phyloP scores from a whole-genome alignment of 2,888 invertebrate genomes.

The Oasisia sp. region DNA sequence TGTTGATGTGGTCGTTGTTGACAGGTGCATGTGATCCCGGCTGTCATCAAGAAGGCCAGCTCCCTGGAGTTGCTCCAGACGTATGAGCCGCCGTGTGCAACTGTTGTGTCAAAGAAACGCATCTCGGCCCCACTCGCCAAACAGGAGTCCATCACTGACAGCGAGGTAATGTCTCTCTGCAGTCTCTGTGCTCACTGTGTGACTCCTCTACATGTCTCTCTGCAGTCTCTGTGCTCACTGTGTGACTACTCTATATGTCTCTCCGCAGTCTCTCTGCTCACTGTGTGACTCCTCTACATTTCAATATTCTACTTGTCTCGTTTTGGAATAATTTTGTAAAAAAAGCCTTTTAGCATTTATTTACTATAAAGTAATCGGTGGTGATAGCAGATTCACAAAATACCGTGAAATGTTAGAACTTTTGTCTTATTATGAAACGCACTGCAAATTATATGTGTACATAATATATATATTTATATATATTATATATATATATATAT shows the following conservation, averaged over 20 bases:
- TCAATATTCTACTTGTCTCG: too few relatives aligned
- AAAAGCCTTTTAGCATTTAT: too few relatives aligned
- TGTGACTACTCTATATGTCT: background rate
- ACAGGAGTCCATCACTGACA: slow-evolving; percentile 62
- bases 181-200: background rate
- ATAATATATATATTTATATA: too few relatives aligned
- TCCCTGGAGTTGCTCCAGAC: slow-evolving; percentile 32
- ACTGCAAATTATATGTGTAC: too few relatives aligned
- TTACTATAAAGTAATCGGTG: too few relatives aligned
- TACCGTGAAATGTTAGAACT: too few relatives aligned
- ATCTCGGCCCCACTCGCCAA: slow-evolving; percentile 58
- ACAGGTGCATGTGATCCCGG: background rate
- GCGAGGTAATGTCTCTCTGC: background rate
- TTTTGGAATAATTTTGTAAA: too few relatives aligned
- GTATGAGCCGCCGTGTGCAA: background rate
- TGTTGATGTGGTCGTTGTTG: background rate
- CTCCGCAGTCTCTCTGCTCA: background rate
- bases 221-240: background rate
- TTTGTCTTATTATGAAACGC: too few relatives aligned
- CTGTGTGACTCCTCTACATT: background rate
- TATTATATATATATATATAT: too few relatives aligned
- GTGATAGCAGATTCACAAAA: too few relatives aligned
- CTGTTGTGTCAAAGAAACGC: slow-evolving; percentile 31
- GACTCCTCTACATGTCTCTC: background rate
- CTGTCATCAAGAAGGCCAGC: slow-evolving; percentile 19